These are phyloP conservation scores for Puntigrus tetrazona DNA, from an alignment of 2,113 vertebrate species.

Conservation along the genomic window DNA sequence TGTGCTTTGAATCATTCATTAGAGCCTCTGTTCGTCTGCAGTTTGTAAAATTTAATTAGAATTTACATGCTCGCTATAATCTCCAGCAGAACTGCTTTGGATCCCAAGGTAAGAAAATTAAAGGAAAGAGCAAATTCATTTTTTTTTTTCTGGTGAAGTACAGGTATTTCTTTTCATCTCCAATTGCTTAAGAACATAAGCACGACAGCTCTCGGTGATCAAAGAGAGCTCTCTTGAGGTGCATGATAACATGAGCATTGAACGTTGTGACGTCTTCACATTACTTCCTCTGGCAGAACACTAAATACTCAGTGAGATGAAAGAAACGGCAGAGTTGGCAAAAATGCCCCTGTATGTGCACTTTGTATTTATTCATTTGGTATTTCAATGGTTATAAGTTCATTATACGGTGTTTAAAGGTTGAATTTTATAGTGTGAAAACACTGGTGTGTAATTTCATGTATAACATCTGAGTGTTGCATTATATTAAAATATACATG, in stretches of 20 bases:
- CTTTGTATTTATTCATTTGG: not conserved
- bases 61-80: constrained; percentile 51
- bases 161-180: constrained; percentile 48
- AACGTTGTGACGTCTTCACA: not conserved
- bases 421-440: not conserved
- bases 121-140: constrained; percentile 52
- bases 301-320: constrained; percentile 7
- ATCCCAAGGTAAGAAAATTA: constrained; percentile 69
- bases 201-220: not conserved
- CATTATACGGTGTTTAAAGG: not conserved
- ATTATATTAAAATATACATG: not conserved
- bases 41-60: constrained; percentile 67
- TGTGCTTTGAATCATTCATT: constrained; percentile 57
- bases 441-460: not conserved
- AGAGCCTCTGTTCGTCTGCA: constrained; percentile 59
- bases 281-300: constrained; percentile 2
- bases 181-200: constrained; percentile 21
- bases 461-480: not conserved
- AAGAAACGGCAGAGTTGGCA: constrained; percentile 3
- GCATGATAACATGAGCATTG: constrained; percentile 2
- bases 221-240: constrained; percentile 27
- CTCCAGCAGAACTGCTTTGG: constrained; percentile 46
- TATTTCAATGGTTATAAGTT: not conserved
- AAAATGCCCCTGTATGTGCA: not conserved
- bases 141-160: constrained; percentile 46